A percentile compares a stretch with the other conserved stretches of the same genome.
These are phyloP conservation scores for Salpingus planirostris DNA, from an alignment of 2,888 invertebrate genomes.

Conservation along the genomic window DNA sequence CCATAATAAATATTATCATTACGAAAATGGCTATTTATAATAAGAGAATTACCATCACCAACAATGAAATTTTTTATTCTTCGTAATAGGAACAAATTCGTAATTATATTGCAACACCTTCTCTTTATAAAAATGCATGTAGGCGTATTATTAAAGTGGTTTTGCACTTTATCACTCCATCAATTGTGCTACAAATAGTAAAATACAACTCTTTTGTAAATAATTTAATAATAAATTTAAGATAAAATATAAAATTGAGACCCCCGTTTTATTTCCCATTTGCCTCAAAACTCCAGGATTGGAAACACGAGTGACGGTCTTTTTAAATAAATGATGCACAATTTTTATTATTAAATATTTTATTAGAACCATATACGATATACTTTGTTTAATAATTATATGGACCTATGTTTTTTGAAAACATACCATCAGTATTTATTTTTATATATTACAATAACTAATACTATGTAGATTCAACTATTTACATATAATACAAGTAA, in stretches of 20 bases:
- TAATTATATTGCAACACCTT: too few relatives aligned
- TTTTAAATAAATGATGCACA: background rate
- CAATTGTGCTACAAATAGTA: constrained; percentile 8
- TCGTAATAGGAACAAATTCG: too few relatives aligned
- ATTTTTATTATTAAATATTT: constrained; percentile 27
- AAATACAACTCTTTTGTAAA: constrained; percentile 13
- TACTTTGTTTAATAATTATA: constrained; percentile 30
- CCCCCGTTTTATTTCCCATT: constrained; percentile 1
- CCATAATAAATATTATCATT: background rate
- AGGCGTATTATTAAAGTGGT: constrained; percentile 9
- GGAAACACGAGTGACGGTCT: background rate
- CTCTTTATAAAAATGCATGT: constrained; percentile 8
- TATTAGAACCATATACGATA: constrained; percentile 30
- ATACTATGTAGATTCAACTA: constrained; percentile 24
- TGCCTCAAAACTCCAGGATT: background rate
- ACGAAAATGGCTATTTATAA: too few relatives aligned
- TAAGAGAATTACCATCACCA: too few relatives aligned
- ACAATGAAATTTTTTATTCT: too few relatives aligned
- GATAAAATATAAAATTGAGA: constrained; percentile 3
- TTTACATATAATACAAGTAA: constrained; percentile 39
- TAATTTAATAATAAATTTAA: constrained; percentile 15
- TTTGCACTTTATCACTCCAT: constrained; percentile 14
- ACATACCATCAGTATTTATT: constrained; percentile 35
- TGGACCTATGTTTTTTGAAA: constrained; percentile 33
- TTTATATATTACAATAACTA: constrained; percentile 30